Percentiles rank a stretch among this genome's conserved stretches.
phyloP scores from a whole-genome alignment of 2,888 invertebrate genomes.

The Galerucella pusilla region DNA sequence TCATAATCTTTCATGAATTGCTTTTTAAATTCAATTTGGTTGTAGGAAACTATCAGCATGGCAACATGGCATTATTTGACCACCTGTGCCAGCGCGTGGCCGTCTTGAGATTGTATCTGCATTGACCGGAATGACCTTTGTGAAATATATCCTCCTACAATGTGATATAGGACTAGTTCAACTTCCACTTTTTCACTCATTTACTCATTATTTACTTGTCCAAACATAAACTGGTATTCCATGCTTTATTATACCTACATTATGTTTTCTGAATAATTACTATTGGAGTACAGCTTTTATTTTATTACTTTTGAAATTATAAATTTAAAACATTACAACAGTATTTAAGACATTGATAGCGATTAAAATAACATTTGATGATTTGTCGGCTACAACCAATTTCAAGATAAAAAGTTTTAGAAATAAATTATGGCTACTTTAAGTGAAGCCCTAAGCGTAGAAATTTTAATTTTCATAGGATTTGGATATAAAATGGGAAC shows the following conservation, averaged over 20 bases:
- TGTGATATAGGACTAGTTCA: constrained; percentile 57
- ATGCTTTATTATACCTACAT: not conserved
- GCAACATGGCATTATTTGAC: constrained; percentile 50
- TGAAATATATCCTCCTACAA: constrained; percentile 61
- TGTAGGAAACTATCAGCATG: constrained; percentile 12
- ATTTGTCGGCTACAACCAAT: too few species aligned
- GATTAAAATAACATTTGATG: too few species aligned
- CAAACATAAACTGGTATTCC: constrained; percentile 14
- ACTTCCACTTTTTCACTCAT: constrained; percentile 40
- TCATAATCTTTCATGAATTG: not conserved
- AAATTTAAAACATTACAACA: not conserved
- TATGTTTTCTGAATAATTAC: constrained; percentile 2
- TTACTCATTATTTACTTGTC: constrained; percentile 23
- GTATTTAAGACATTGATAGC: too few species aligned
- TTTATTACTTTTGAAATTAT: not conserved
- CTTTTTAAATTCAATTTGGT: not conserved
- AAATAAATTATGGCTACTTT: too few species aligned
- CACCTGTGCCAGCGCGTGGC: constrained; percentile 64
- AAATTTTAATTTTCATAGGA: too few species aligned
- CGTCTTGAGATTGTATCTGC: constrained; percentile 61
- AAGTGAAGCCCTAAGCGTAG: too few species aligned
- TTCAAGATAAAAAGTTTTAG: too few species aligned
- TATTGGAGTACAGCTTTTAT: not conserved
- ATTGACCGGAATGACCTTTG: constrained; percentile 60
- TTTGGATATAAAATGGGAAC: too few species aligned